A percentile compares a stretch with the other conserved stretches of the same genome.
Conservation (phyloP, 2,797 vertebrate species). For the Ceryle rudis region DNA sequence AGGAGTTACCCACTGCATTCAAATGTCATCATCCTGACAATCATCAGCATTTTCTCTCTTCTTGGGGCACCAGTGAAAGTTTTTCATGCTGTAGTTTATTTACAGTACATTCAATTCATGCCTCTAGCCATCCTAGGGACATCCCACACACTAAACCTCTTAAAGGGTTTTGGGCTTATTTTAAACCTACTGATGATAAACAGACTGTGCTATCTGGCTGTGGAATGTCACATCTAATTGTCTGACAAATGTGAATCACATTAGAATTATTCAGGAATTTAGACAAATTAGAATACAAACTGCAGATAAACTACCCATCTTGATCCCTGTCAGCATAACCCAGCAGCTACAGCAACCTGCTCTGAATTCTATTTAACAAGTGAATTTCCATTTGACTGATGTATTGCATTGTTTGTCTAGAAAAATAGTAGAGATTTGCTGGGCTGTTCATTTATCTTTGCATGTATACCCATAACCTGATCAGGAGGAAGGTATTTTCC, state of each 20-base stretch:
- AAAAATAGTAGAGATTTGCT: not conserved
- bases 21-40: not conserved
- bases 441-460: not conserved
- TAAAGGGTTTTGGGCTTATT: not conserved
- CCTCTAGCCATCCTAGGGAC: conserved; percentile 6
- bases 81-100: conserved; percentile 33
- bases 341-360: not conserved
- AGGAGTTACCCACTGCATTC: not conserved
- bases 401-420: not conserved
- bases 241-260: not conserved
- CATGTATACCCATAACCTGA: not conserved
- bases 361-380: not conserved
- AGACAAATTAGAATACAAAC: conserved; percentile 37
- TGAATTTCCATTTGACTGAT: not conserved
- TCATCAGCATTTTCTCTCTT: conserved; percentile 4
- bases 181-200: not conserved
- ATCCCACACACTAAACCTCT: not conserved
- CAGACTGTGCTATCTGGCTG: not conserved
- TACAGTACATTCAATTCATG: conserved; percentile 6
- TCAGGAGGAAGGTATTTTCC: not conserved
- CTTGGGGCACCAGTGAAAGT: not conserved
- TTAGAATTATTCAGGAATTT: conserved; percentile 26
- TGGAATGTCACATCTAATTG: not conserved
- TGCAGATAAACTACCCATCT: not conserved
- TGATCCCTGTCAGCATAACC: not conserved